These are phyloP conservation scores for Telmatherina bonti DNA, from an alignment of 2,797 vertebrate genomes.

Conservation along the genomic window DNA sequence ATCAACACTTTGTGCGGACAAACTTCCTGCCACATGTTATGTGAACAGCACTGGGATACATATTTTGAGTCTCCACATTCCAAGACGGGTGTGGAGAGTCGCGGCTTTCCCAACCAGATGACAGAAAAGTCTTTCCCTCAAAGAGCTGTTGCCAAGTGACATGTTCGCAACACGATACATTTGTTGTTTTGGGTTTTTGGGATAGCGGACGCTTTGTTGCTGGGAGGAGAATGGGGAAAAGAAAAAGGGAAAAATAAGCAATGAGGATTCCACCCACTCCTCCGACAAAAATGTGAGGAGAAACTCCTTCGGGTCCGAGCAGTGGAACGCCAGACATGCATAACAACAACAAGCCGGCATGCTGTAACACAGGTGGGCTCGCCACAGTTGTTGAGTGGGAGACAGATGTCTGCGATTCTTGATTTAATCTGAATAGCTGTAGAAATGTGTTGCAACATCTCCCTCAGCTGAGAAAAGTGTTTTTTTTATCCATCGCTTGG, in stretches of 20 bases:
- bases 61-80: conserved; percentile 44
- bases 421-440: conserved; percentile 33
- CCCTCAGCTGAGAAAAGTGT: neutral
- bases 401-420: conserved; percentile 48
- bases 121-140: conserved; percentile 19
- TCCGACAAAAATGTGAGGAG: conserved; percentile 48
- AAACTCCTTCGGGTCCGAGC: conserved; percentile 47
- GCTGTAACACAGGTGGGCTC: conserved; percentile 59
- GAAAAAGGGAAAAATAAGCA: conserved; percentile 22
- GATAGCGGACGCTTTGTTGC: conserved; percentile 40
- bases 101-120: conserved; percentile 42
- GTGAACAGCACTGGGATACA: conserved; percentile 20
- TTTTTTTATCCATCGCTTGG: neutral
- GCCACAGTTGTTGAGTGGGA: conserved; percentile 44
- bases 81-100: conserved; percentile 13
- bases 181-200: conserved; percentile 68
- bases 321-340: conserved; percentile 59
- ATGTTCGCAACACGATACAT: conserved; percentile 53
- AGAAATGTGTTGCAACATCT: neutral
- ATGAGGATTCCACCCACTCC: conserved; percentile 54
- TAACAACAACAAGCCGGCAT: conserved; percentile 48
- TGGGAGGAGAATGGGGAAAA: conserved; percentile 51
- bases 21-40: conserved; percentile 52
- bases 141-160: conserved; percentile 39
- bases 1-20: conserved; percentile 30